These are phyloP conservation scores for Pristiophorus japonicus DNA, from an alignment of 2,113 vertebrate genomes.

Conservation along the genomic window DNA sequence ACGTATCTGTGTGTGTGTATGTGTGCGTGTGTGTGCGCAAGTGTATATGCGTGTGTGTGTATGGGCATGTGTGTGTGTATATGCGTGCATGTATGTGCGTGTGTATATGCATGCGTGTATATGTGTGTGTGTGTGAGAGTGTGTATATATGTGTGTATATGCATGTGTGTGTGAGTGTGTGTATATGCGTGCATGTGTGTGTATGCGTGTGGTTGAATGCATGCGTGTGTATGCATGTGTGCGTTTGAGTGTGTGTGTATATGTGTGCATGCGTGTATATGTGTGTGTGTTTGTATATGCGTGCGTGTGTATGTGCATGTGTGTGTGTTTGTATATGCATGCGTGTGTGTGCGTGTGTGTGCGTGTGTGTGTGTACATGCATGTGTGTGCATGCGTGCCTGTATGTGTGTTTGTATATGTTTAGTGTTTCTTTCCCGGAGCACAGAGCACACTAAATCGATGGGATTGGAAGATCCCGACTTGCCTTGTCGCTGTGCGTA, in stretches of 20 bases:
- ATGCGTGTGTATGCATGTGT: no score
- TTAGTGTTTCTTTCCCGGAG: no score
- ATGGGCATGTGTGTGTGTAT: no score
- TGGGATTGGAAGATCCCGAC: background rate
- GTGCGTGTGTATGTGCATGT: background rate
- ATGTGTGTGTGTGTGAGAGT: background rate
- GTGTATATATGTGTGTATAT: background rate
- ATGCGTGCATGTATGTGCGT: background rate
- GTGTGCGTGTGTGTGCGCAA: no score
- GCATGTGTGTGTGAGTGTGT: background rate
- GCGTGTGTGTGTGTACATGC: no score
- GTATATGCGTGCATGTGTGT: background rate
- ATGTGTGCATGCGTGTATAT: background rate
- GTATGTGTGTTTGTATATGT: background rate
- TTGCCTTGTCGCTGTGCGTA: constrained; percentile 53
- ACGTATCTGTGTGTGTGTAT: no score
- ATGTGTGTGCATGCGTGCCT: background rate
- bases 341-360: background rate
- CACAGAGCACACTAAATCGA: background rate
- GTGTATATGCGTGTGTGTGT: no score
- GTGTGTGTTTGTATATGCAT: background rate
- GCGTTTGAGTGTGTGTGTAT: no score
- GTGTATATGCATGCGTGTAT: background rate
- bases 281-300: background rate
- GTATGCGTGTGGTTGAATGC: background rate